Percentiles rank a stretch among this genome's conserved stretches.
Evolutionary conservation across 2,888 invertebrate genomes (phyloP).

Genomic region (Dorcus hopei): DNA sequence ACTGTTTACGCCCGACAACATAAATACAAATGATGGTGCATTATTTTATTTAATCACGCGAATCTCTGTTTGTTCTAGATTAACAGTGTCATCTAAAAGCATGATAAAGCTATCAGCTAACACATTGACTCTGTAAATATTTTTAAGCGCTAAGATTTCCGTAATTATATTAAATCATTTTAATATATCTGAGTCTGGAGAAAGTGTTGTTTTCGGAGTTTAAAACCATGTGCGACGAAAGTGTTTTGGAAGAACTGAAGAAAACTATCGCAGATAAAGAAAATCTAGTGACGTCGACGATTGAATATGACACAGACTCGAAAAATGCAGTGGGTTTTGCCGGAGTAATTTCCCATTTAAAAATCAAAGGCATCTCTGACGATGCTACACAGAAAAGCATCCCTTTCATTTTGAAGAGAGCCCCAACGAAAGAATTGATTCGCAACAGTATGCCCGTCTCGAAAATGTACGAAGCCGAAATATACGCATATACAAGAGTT

Average conservation of each 20-base stretch:
- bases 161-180: no score
- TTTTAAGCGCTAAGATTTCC: no score
- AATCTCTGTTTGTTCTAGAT: no score
- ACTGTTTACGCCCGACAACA: no score
- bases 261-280: not conserved
- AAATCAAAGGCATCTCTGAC: slow-evolving; percentile 9
- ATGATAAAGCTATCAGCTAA: no score
- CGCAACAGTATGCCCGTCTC: slow-evolving; percentile 24
- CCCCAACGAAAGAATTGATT: slow-evolving; percentile 24
- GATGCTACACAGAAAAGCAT: slow-evolving; percentile 14
- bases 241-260: not conserved
- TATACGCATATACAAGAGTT: slow-evolving; percentile 29
- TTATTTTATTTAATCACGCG: no score
- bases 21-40: no score
- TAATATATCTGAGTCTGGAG: no score
- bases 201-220: no score
- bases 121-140: no score
- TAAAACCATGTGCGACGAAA: no score
- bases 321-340: slow-evolving; percentile 4
- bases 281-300: not conserved
- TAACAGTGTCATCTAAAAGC: no score
- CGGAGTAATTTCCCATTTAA: slow-evolving; percentile 10
- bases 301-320: not conserved
- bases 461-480: slow-evolving; percentile 30
- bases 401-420: slow-evolving; percentile 31